Conservation (phyloP, 2,888 invertebrate genomes). For the Yponomeuta plumbellus region DNA sequence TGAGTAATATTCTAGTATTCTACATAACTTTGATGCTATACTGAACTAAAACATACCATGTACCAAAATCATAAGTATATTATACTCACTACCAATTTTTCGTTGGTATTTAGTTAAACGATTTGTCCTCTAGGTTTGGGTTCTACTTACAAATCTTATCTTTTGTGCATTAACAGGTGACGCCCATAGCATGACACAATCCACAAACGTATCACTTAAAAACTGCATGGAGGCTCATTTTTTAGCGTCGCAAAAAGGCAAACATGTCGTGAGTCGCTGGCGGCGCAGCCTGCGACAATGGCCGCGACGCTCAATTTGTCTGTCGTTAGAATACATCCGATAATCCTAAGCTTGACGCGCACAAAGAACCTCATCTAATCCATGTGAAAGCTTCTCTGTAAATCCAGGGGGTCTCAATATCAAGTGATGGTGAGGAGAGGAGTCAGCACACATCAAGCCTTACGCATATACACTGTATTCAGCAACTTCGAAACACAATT, state of each 20-base stretch:
- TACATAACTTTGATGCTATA: too few relatives aligned
- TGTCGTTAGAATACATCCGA: constrained; percentile 45
- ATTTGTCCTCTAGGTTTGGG: too few relatives aligned
- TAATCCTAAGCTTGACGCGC: constrained; percentile 37
- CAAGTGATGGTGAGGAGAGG: too few relatives aligned
- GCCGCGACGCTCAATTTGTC: constrained; percentile 61
- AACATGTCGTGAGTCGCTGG: constrained; percentile 48
- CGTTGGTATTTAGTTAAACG: too few relatives aligned
- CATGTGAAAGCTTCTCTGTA: background rate
- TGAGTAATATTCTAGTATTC: too few relatives aligned
- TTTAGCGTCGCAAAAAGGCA: constrained; percentile 49
- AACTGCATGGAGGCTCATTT: constrained; percentile 4
- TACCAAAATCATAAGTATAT: too few relatives aligned
- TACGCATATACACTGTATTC: too few relatives aligned
- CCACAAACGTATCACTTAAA: background rate
- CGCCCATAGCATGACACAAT: background rate
- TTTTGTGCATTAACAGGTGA: background rate
- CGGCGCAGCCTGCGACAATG: constrained; percentile 51
- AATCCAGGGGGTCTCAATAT: background rate
- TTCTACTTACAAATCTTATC: background rate
- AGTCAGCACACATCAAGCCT: too few relatives aligned
- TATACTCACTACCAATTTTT: too few relatives aligned
- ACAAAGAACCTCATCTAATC: background rate
- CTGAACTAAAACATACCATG: too few relatives aligned
- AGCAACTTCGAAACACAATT: too few relatives aligned